A percentile compares a stretch with the other conserved stretches of the same genome.
Conservation (phyloP, 2,797 vertebrate species). For the Neopelma chrysocephalum region DNA sequence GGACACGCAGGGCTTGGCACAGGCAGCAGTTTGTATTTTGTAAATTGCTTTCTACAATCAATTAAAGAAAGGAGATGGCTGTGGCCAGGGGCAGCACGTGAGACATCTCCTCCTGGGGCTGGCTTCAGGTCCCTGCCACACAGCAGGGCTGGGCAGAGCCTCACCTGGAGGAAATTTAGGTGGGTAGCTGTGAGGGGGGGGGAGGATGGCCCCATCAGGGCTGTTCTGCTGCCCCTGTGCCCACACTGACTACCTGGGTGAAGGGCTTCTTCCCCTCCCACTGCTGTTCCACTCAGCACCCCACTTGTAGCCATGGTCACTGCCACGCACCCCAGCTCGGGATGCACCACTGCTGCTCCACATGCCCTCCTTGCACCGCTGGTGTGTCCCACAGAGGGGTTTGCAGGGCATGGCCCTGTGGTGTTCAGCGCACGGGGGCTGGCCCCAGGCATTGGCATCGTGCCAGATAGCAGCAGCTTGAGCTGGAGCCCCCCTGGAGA, state of each 20-base stretch:
- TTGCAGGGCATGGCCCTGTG: rapidly evolving
- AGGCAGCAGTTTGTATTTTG: not conserved
- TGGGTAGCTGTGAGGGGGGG: not conserved
- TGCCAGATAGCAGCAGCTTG: rapidly evolving
- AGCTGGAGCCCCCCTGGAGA: not conserved
- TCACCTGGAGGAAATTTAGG: rapidly evolving
- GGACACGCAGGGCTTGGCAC: constrained; percentile 18
- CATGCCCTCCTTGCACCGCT: not conserved
- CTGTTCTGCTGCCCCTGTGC: not conserved
- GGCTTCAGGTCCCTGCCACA: not conserved
- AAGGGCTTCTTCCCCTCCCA: not conserved
- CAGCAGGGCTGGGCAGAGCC: not conserved
- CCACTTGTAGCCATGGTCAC: not conserved
- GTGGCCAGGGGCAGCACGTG: not conserved
- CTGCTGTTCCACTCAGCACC: not conserved
- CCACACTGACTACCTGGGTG: not conserved
- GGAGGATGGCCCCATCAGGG: rapidly evolving
- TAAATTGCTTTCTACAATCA: constrained; percentile 45
- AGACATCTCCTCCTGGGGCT: not conserved
- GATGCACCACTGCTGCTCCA: rapidly evolving
- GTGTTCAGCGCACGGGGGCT: not conserved
- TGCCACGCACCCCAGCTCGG: not conserved
- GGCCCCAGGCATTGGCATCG: not conserved
- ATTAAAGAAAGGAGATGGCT: not conserved
- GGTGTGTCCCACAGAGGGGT: not conserved